phyloP scores from a whole-genome alignment of 2,113 vertebrate species.

The Amblyopsis rosae region DNA sequence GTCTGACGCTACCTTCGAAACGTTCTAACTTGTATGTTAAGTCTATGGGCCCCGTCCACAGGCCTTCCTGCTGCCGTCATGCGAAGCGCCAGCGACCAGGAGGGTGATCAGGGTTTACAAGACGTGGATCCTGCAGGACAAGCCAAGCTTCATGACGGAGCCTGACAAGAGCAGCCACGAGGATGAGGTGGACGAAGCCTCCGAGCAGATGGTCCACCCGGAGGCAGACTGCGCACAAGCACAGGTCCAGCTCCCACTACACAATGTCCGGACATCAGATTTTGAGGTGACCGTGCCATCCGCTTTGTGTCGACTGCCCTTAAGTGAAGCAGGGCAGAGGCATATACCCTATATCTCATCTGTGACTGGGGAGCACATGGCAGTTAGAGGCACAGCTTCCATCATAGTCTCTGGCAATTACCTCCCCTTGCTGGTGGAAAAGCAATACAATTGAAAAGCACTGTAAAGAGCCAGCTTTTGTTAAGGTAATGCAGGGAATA shows the following conservation, averaged over 20 bases:
- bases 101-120: conserved; percentile 96
- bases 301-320: too few relatives aligned
- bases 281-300: background rate
- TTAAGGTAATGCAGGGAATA: too few relatives aligned
- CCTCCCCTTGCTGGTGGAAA: too few relatives aligned
- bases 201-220: conserved; percentile 59
- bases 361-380: too few relatives aligned
- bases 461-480: too few relatives aligned
- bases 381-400: too few relatives aligned
- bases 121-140: conserved; percentile 94
- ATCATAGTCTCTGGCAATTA: too few relatives aligned
- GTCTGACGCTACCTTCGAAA: background rate
- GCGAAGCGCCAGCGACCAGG: conserved; percentile 87
- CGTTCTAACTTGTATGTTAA: background rate
- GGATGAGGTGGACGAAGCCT: conserved; percentile 74
- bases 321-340: too few relatives aligned
- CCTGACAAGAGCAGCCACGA: conserved; percentile 78
- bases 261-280: background rate
- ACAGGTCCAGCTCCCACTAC: conserved; percentile 47
- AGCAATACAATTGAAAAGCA: too few relatives aligned
- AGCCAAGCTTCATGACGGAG: conserved; percentile 92
- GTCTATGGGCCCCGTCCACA: conserved; percentile 38
- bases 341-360: too few relatives aligned
- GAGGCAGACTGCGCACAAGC: conserved; percentile 79
- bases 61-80: conserved; percentile 94